phyloP scores from a whole-genome alignment of 35 echinoderm and acorn worm genomes.

The Apostichopus parvimensis region DNA sequence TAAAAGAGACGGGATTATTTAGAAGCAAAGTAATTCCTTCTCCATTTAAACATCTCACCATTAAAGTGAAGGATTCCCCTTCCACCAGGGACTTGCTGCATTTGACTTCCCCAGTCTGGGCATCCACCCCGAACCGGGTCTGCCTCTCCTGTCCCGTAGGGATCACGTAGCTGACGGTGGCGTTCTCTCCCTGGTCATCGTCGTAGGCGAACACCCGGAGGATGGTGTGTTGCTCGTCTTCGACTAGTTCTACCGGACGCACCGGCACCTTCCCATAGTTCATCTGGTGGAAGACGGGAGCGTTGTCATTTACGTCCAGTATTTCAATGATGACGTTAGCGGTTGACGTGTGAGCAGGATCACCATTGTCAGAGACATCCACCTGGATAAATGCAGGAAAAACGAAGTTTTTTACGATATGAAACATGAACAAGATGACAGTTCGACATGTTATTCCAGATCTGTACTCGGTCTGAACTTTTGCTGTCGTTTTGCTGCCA shows the following conservation, averaged over 20 bases:
- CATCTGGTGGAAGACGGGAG: constrained; percentile 65
- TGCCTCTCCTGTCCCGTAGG: constrained; percentile 61
- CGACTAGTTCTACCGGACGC: constrained; percentile 49
- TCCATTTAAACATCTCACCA: constrained; percentile 42
- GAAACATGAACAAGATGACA: not conserved
- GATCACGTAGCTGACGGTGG: constrained; percentile 82
- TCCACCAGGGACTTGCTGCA: constrained; percentile 67
- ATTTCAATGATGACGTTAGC: constrained; percentile 81
- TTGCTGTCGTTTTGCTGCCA: too few species aligned
- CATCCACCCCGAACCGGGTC: constrained; percentile 70
- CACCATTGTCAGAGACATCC: constrained; percentile 83
- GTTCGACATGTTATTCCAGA: too few species aligned
- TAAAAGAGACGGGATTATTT: too few species aligned
- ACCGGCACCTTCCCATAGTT: constrained; percentile 40
- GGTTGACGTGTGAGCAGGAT: constrained; percentile 60
- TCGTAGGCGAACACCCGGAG: constrained; percentile 70
- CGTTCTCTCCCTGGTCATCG: constrained; percentile 80
- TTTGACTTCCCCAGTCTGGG: constrained; percentile 78
- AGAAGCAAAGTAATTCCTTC: too few species aligned
- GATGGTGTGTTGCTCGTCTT: constrained; percentile 50
- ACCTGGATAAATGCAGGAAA: constrained; percentile 53
- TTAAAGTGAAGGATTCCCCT: constrained; percentile 64
- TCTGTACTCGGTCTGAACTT: too few species aligned
- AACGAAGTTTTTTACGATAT: not conserved
- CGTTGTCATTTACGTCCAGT: constrained; percentile 86